phyloP scores from a whole-genome alignment of 2,113 vertebrate genomes.

The Brachyhypopomus gauderio region DNA sequence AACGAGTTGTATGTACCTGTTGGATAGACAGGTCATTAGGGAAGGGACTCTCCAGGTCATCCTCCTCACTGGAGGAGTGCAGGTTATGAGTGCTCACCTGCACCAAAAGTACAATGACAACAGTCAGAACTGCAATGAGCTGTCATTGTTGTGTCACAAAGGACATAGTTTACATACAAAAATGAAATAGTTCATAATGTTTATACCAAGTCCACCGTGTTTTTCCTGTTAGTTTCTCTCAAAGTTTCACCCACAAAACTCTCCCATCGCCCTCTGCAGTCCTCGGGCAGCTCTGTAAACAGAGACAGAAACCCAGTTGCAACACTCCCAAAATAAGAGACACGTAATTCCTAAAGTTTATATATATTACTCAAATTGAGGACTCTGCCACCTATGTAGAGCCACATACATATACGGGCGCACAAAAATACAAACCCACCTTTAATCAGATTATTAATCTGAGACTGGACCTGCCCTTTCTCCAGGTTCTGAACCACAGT shows the following conservation, averaged over 20 bases:
- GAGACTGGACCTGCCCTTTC: slow-evolving; percentile 85
- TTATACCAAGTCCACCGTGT: slow-evolving; percentile 89
- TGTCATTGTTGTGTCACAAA: neutral
- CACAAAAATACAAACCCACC: slow-evolving; percentile 67
- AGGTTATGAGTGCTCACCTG: slow-evolving; percentile 95
- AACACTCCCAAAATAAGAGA: neutral
- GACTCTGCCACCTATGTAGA: neutral
- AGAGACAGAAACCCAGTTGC: slow-evolving; percentile 1
- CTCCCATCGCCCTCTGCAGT: slow-evolving; percentile 94
- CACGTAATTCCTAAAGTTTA: neutral
- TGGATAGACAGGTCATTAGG: slow-evolving; percentile 93
- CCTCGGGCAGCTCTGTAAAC: slow-evolving; percentile 86
- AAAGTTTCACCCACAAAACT: slow-evolving; percentile 93
- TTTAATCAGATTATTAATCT: slow-evolving; percentile 87
- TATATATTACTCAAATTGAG: no score
- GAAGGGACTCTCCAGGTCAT: slow-evolving; percentile 91
- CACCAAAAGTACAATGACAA: slow-evolving; percentile 31
- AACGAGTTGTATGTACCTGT: slow-evolving; percentile 75
- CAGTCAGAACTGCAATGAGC: neutral
- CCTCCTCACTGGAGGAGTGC: slow-evolving; percentile 94
- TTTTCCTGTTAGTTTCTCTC: slow-evolving; percentile 89
- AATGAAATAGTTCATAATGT: neutral
- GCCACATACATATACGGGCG: no score
- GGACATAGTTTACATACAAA: neutral
- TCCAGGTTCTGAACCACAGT: slow-evolving; percentile 92